Percentiles rank a stretch among this genome's conserved stretches.
phyloP scores from a whole-genome alignment of 2,113 vertebrate genomes.

The Apteryx mantelli region DNA sequence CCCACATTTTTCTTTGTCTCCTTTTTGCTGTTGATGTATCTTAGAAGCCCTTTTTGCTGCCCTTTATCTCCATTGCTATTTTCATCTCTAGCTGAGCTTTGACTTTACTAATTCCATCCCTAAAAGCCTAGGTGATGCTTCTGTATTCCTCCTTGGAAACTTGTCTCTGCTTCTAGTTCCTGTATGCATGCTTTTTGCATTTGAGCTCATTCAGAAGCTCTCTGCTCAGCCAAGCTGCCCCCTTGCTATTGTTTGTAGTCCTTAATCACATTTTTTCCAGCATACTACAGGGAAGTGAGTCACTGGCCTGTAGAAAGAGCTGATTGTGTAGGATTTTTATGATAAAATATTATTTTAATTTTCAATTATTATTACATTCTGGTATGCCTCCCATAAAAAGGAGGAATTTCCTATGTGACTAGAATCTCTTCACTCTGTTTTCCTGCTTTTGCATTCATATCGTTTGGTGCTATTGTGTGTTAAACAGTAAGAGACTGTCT shows the following conservation, averaged over 20 bases:
- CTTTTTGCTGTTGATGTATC: background rate
- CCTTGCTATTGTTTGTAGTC: background rate
- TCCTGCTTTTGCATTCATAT: background rate
- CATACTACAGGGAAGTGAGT: background rate
- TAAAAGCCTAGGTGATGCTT: background rate
- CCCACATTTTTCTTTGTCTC: background rate
- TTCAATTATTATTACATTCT: background rate
- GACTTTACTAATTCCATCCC: background rate
- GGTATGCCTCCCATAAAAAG: background rate
- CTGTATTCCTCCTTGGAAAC: background rate
- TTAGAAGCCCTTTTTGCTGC: background rate
- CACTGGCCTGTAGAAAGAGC: background rate
- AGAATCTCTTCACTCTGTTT: background rate
- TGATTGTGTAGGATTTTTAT: background rate
- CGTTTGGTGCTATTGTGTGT: background rate
- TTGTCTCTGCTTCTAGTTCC: background rate
- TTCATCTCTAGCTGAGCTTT: background rate
- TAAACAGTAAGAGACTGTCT: background rate
- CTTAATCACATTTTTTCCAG: background rate
- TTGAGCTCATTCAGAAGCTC: background rate
- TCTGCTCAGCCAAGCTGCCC: background rate
- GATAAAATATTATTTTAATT: background rate
- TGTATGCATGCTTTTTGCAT: background rate
- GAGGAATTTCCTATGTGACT: background rate
- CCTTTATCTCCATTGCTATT: background rate